Base-by-base conservation (phyloP, 2,797 vertebrate species). In the Pseudochirops cupreus region DNA sequence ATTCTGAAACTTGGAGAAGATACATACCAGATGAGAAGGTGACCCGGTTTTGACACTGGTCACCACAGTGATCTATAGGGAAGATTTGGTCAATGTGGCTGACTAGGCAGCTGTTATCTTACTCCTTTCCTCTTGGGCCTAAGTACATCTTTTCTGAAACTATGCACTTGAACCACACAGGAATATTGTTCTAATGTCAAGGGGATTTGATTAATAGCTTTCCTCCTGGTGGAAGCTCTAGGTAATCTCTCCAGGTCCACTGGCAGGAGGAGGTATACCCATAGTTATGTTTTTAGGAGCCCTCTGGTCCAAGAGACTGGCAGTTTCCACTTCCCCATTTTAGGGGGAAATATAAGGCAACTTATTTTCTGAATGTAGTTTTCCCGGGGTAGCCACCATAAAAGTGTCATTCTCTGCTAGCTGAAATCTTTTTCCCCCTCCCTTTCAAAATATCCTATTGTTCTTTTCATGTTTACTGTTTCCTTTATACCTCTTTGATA, bases 391-490 rank as follows among this genome's bases (percentile, higher is more conserved):
- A 96, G 54, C 91, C 92, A 94, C 97, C 95, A 94, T 96, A 87
- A 97, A 97, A 96, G 55, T 96, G 93, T 96, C 94, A 18, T 2
- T 96, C 93, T 97, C 95, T 97, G 56, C 58, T 96, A 94, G 57
- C 94, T 95, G 91, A 95, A 93, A 94, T 95, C 93, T 96, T 10
- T 57, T 96, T 96, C 31, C 95, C 29, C 96, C 96, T 92, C 56
- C 91, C 94, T 97, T 97, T 96, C 97, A 96, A 95, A 74, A 97
- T 96, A 96, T 94, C 93, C 95, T 95, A 94, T 96, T 98, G 96
- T 97, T 97, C 93, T 96, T 96, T 96, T 97, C 95, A 96, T 94
- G 95, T 96, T 98, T 97, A 97, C 97, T 97, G 95, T 96, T 98
- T 97, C 90, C 94, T 96, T 97, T 96, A 97, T 97, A 94, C 92